Evolutionary conservation across 2,113 vertebrate genomes (phyloP).

Genomic region (Tragelaphus buxtoni): DNA sequence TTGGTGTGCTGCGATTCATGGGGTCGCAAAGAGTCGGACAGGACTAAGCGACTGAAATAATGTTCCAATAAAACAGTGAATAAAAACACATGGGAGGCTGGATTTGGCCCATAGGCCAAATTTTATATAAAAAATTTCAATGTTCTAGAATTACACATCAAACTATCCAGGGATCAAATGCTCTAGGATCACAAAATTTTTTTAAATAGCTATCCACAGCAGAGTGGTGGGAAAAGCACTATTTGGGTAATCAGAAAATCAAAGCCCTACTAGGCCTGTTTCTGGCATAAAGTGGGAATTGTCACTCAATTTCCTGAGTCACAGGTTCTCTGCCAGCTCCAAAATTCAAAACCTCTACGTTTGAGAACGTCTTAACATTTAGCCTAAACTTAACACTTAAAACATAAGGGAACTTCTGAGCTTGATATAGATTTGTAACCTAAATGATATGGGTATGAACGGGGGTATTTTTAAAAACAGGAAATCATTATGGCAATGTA

Average conservation of each 20-base stretch:
- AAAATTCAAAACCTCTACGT: neutral
- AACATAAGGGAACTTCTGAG: neutral
- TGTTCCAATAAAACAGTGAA: neutral
- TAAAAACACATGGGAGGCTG: neutral
- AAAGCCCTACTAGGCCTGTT: neutral
- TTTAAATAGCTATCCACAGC: neutral
- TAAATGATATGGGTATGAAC: neutral
- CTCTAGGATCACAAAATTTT: neutral
- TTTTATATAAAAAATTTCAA: neutral
- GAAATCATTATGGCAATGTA: neutral
- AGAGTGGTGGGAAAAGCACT: neutral
- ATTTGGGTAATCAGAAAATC: neutral
- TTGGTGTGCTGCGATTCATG: fast-evolving
- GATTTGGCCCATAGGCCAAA: neutral
- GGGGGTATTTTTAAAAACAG: neutral
- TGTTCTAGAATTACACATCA: neutral
- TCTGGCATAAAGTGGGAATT: neutral
- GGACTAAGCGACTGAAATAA: fast-evolving
- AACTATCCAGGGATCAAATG: neutral
- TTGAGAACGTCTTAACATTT: neutral
- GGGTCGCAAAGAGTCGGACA: neutral
- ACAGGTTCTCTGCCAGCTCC: neutral
- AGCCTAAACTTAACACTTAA: neutral
- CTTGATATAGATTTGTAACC: neutral
- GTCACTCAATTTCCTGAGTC: neutral